Evolutionary conservation across 2,113 vertebrate species (phyloP).

Genomic region (Passer montanus): DNA sequence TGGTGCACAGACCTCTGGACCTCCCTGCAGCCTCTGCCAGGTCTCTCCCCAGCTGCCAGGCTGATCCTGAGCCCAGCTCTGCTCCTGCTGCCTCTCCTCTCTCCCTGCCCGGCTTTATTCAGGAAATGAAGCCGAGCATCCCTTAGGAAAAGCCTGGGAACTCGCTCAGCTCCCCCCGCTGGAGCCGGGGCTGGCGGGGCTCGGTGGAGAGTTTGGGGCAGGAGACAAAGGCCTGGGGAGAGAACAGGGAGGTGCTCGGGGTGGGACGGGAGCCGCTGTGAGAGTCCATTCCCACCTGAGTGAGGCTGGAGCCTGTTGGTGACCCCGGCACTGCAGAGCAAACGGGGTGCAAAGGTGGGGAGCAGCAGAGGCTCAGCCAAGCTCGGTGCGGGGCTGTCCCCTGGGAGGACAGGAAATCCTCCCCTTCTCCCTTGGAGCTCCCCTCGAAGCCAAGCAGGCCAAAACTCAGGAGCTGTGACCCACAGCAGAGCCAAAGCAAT

Average conservation of each 20-base stretch:
- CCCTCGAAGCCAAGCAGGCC: neutral
- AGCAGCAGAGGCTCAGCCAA: neutral
- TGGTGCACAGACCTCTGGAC: neutral
- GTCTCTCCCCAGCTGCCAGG: neutral
- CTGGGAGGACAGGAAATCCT: neutral
- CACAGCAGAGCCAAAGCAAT: neutral
- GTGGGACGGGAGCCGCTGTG: neutral
- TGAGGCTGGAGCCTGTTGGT: neutral
- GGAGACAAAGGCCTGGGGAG: neutral
- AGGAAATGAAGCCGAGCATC: neutral
- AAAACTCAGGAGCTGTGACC: neutral
- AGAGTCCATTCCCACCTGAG: neutral
- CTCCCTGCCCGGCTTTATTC: neutral
- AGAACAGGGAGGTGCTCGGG: neutral
- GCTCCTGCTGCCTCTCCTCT: neutral
- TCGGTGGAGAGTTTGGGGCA: neutral
- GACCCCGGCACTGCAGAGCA: neutral
- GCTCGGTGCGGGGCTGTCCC: neutral
- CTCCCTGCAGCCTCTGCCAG: accelerated
- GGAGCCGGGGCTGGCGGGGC: neutral
- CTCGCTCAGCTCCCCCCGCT: neutral
- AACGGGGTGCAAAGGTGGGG: neutral
- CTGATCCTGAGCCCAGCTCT: neutral
- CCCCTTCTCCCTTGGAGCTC: neutral
- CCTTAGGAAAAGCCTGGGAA: neutral